Base-by-base conservation (phyloP, 2,797 vertebrate genomes). In the Morelia viridis region DNA sequence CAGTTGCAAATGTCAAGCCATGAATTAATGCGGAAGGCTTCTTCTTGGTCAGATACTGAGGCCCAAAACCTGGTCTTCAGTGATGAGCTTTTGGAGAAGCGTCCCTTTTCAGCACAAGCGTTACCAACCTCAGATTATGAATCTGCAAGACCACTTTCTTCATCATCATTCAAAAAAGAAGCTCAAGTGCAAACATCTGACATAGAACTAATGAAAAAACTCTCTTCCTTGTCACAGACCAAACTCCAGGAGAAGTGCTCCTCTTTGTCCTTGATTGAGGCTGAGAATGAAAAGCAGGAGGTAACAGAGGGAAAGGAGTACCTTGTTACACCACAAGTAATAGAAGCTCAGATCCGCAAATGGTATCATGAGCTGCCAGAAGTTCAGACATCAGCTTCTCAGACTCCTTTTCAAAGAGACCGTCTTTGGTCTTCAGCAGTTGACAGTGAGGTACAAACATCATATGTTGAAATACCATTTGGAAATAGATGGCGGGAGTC, bases 281-380 rank as follows among this genome's bases (percentile, higher is more conserved):
- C 53, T 31, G 76, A 35, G 24, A 22, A 71, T 85, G 90, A 88
- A 89, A 89, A 85, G 22, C 80, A 65, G 50, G 86, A 93, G 62
- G 17, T 41, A 46, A 71, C 28, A 58, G 0, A 0, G 50, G 17
- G 53, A 22, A 84, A 35, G 7, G 91, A 83, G 11, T 71, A 26
- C 1, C 50, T 89, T 94, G 4, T 1, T 58, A 53, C 88, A 17
- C 86, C 46, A 6, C 15, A 71, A 0, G 64, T 28, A 13, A 4
- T 65, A 6, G 89, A 58, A 93, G 90, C 9, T 65, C 83, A 8
- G 85, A 85, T 83, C 58, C 92, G 92, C 31, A 92, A 92, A 28
- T 90, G 92, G 89, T 92, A 92, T 64, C 50, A 90, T 46, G 92
- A 92, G 57, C 85, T 90, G 64, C 92, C 92, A 84, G 92, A 92